Base-by-base conservation (phyloP, 2,797 vertebrate genomes). In the Coreius guichenoti region DNA sequence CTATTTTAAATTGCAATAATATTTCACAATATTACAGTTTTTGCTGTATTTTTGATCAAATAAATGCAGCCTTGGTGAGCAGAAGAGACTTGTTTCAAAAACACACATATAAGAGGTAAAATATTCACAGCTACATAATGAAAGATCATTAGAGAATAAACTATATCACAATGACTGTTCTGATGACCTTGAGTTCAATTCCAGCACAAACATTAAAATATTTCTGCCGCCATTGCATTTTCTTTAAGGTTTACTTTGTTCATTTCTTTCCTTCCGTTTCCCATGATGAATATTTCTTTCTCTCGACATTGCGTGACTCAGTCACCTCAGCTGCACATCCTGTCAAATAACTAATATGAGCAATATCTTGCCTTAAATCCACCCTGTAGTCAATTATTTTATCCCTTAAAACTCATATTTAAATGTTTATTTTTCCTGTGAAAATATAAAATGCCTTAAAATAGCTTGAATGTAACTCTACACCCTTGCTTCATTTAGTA, bases 221-320 rank as follows among this genome's bases (percentile, higher is more conserved):
- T 63, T 29, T 49, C n/a, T 13, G n/a, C 69, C 26, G 47, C 54
- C n/a, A 36, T 58, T 3, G n/a, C 31, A 36, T 39, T 39, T 26
- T n/a, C 74, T 73, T 73, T 4, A 73, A 19, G 2, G 2, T 31
- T 31, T 56, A 77, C 75, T 58, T 79, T 63, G 58, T 79, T 79
- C 36, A 45, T 31, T 21, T 65, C 5, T 31, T 12, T 23, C 0
- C 39, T 65, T 80, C 39, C 61, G 17, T 49, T 80, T 47, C 61
- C 63, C 17, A 33, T n/a, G 1, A 16, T 68, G 3, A 49, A 47
- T 80, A 26, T 33, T 1, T 33, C 51, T n/a, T 1, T 77, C 47
- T 54, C 31, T 23, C 5, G 13, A 26, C 33, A 78, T 78, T 5
- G 33, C 12, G 3, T 77, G 29, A 0, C 51, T 58, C 51, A 29